Evolutionary conservation across 2,888 invertebrate genomes (phyloP), one percentile per base, ranked within the genome.

Genomic region (Pristionchus fissidentatus): DNA sequence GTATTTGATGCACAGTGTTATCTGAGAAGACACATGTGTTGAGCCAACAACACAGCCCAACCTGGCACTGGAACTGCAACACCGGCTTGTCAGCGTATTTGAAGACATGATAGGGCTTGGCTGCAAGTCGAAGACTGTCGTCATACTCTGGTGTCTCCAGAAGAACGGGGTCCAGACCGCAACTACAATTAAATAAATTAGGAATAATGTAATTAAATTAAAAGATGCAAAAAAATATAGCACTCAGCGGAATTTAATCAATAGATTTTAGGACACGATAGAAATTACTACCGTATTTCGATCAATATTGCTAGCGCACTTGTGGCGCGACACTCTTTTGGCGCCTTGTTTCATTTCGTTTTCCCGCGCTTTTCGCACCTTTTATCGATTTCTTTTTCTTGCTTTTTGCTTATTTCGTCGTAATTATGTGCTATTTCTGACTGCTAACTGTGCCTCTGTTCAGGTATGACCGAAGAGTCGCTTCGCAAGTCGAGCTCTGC

Each of bases 51-150:
- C 32, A 15, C 26, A 0, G 38, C 8, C 83, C 26, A 38, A 90
- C 89, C 87, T 92, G 92, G 83, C 92, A 92, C 83, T 92, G 92
- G 85, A 92, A 92, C 81, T 92, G 90, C 7, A 92, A 86, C 19
- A 92, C 90, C 1, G 91, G 91, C 8, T 89, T 84, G 83, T 92
- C 92, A 41, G 92, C 92, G 85, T 92, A 92, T 81, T 92, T 92
- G 88, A 92, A 92, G 22, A 92, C 92, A 84, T 92, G 92, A 78
- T 90, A 90, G 3, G 91, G 90, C 79, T 89, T 91, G 38, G 89
- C 87, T 10, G 92, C 92, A n/a, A 92, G 85, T 8, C 91, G 88
- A 8, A 92, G 87, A 22, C 83, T 87, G 8, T 85, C 55, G 49
- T 88, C 89, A 85, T 92, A 92, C 66, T 92, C 91, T 1, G 92